These are phyloP conservation scores for Arion vulgaris DNA, from an alignment of 1,140 invertebrate species.

Conservation along the genomic window DNA sequence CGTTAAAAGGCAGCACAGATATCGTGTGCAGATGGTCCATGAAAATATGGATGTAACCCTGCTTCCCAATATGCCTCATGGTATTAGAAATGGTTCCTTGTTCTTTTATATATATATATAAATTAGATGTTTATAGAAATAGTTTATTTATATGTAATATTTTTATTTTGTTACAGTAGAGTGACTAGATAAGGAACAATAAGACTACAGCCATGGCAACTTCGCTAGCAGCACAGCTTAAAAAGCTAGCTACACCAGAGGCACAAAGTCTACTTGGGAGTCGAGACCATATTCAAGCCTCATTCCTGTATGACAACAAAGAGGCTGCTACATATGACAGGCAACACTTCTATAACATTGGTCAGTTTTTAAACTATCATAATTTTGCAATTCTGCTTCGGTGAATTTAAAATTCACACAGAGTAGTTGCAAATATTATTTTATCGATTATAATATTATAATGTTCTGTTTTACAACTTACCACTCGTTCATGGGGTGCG, in stretches of 20 bases:
- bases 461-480: background rate
- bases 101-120: too few species aligned
- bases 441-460: background rate
- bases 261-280: constrained; percentile 77
- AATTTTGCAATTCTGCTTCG: too few species aligned
- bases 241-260: constrained; percentile 85
- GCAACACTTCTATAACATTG: constrained; percentile 88
- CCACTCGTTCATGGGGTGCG: too few species aligned
- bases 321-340: constrained; percentile 89
- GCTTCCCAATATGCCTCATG: too few species aligned
- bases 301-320: constrained; percentile 89
- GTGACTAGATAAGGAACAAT: too few species aligned
- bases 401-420: background rate
- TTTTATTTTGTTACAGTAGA: too few species aligned
- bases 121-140: too few species aligned
- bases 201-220: constrained; percentile 73
- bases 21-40: too few species aligned
- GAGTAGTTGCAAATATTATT: background rate
- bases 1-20: too few species aligned
- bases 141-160: too few species aligned
- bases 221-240: constrained; percentile 87
- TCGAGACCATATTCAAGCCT: constrained; percentile 77
- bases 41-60: too few species aligned
- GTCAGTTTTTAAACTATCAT: constrained; percentile 75
- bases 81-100: too few species aligned